These are phyloP conservation scores for Etheostoma cragini DNA, from an alignment of 2,113 vertebrate genomes.

Conservation along the genomic window DNA sequence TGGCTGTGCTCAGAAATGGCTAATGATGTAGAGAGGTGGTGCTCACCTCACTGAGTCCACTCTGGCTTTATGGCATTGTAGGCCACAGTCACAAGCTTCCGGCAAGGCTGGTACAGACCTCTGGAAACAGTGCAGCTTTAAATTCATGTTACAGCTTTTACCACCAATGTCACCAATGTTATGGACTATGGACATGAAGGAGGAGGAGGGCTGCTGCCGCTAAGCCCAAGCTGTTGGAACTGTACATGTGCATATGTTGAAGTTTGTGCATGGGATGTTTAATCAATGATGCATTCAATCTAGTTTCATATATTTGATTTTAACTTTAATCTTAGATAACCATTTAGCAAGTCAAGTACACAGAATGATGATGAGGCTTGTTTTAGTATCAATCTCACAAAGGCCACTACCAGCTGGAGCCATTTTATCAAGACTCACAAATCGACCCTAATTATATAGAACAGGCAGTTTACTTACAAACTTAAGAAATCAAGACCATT, in stretches of 20 bases:
- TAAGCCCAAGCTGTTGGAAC: not conserved
- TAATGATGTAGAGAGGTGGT: not conserved
- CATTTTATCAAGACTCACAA: conserved; percentile 17
- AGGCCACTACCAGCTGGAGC: conserved; percentile 15
- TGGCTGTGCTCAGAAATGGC: not conserved
- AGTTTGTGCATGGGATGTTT: not conserved
- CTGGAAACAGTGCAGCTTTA: not conserved
- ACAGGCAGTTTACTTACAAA: not conserved
- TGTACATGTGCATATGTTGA: not conserved
- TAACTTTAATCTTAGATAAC: not conserved
- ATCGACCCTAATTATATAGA: conserved; percentile 30
- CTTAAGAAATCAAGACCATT: conserved; percentile 3
- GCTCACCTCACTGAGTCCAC: not conserved
- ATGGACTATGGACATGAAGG: not conserved
- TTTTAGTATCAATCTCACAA: conserved; percentile 25
- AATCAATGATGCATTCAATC: not conserved
- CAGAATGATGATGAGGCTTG: conserved; percentile 5
- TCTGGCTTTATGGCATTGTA: conserved; percentile 6
- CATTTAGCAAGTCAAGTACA: not conserved
- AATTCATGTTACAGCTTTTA: not conserved
- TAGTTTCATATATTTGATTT: not conserved
- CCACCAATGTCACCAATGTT: not conserved
- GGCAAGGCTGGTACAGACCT: not conserved
- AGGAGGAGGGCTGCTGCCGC: not conserved
- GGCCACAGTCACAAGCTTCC: conserved; percentile 22